Evolutionary conservation across 2,797 vertebrate species (phyloP).

Genomic region (Parauchenoglanis ngamensis): DNA sequence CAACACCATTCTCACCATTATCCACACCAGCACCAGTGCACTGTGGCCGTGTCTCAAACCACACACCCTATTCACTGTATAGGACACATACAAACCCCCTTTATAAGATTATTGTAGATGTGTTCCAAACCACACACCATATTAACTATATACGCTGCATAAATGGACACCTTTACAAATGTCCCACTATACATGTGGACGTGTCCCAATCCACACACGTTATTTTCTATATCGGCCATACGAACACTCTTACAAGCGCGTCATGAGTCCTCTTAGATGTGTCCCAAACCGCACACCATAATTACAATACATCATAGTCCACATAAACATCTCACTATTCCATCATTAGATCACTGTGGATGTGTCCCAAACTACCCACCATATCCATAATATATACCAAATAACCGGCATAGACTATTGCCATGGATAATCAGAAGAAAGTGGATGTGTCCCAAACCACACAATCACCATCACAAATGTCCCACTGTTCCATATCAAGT

Average conservation of each 20-base stretch:
- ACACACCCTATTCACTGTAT: not conserved
- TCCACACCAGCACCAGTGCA: not conserved
- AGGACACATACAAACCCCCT: not conserved
- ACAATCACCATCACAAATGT: not conserved
- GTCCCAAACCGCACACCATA: not conserved
- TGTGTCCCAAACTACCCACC: not conserved
- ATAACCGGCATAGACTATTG: not conserved
- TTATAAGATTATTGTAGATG: not conserved
- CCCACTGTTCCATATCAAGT: not conserved
- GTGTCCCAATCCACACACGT: not conserved
- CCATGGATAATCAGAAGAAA: not conserved
- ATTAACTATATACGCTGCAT: not conserved
- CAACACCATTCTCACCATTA: not conserved
- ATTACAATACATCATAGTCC: not conserved
- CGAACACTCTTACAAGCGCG: not conserved
- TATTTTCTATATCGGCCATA: not conserved
- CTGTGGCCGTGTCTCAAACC: not conserved
- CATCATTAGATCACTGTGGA: not conserved
- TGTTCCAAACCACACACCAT: not conserved
- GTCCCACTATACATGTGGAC: not conserved
- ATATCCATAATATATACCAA: not conserved
- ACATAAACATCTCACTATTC: not conserved
- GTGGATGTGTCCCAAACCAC: not conserved
- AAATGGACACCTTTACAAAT: not conserved
- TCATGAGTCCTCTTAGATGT: not conserved